Percentiles rank a stretch among this genome's conserved stretches.
Conservation (phyloP, 2,113 vertebrate genomes). For the Lepisosteus osseus region DNA sequence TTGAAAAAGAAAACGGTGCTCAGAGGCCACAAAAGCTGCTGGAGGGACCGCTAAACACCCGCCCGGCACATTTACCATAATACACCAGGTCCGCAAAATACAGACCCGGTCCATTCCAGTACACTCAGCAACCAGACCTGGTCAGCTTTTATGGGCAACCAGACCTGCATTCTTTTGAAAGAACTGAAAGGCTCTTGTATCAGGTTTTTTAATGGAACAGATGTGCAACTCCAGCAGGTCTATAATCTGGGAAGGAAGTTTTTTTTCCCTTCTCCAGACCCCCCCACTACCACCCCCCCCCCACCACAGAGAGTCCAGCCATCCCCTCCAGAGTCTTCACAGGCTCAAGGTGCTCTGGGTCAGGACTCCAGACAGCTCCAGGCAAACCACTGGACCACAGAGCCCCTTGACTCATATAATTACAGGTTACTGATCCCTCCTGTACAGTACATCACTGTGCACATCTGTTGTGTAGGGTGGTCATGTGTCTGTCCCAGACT, state of each 20-base stretch:
- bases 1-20: no score
- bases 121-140: no score
- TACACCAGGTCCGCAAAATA: neutral
- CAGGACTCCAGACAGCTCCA: neutral
- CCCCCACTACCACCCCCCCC: neutral
- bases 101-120: slow-evolving; percentile 1
- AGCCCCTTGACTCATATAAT: slow-evolving; percentile 9
- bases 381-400: neutral
- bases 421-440: slow-evolving; percentile 2
- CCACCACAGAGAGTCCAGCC: neutral
- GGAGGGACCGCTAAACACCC: no score
- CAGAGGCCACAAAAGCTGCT: no score
- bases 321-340: neutral
- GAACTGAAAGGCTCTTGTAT: no score
- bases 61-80: no score
- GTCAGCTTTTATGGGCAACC: no score
- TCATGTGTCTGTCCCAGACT: no score
- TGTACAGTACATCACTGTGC: no score
- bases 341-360: neutral
- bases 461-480: no score
- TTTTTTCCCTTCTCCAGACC: neutral
- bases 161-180: no score
- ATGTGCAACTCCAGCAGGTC: slow-evolving; percentile 23
- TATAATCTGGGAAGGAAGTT: slow-evolving; percentile 50
- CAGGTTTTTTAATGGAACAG: neutral